Evolutionary conservation across 2,888 invertebrate species (phyloP).

Genomic region (Cryptosula pallasiana): DNA sequence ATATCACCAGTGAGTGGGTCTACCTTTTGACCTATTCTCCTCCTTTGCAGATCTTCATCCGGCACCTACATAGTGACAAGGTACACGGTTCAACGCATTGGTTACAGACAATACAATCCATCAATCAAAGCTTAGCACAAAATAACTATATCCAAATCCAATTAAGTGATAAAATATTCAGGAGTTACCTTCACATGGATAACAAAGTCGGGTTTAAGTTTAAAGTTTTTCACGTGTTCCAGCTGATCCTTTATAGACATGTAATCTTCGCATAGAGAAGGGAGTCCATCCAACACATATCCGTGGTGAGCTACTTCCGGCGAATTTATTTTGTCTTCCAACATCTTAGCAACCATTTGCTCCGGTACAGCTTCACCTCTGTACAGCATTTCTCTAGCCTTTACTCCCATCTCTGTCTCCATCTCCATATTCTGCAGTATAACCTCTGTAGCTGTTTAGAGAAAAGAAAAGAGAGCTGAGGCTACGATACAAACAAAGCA

Average conservation of each 20-base stretch:
- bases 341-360: conserved; percentile 46
- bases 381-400: conserved; percentile 42
- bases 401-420: conserved; percentile 46
- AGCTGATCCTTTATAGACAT: conserved; percentile 48
- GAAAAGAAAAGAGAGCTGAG: conserved; percentile 27
- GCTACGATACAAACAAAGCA: too few species aligned
- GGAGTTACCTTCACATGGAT: conserved; percentile 50
- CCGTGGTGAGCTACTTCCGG: conserved; percentile 44
- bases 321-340: conserved; percentile 50
- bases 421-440: conserved; percentile 45
- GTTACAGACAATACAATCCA: too few species aligned
- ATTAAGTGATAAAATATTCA: too few species aligned
- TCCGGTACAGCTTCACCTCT: conserved; percentile 50
- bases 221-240: conserved; percentile 50
- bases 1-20: conserved; percentile 48
- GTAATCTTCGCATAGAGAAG: conserved; percentile 44
- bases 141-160: too few species aligned
- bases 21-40: conserved; percentile 44
- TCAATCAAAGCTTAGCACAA: too few species aligned
- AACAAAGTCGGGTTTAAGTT: conserved; percentile 52
- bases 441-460: conserved; percentile 42
- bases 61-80: conserved; percentile 50
- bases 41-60: conserved; percentile 45
- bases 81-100: too few species aligned
- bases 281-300: conserved; percentile 52